A percentile compares a stretch with the other conserved stretches of the same genome.
Evolutionary conservation across 2,888 invertebrate species (phyloP).

Genomic region (Trichopoda pennipes): DNA sequence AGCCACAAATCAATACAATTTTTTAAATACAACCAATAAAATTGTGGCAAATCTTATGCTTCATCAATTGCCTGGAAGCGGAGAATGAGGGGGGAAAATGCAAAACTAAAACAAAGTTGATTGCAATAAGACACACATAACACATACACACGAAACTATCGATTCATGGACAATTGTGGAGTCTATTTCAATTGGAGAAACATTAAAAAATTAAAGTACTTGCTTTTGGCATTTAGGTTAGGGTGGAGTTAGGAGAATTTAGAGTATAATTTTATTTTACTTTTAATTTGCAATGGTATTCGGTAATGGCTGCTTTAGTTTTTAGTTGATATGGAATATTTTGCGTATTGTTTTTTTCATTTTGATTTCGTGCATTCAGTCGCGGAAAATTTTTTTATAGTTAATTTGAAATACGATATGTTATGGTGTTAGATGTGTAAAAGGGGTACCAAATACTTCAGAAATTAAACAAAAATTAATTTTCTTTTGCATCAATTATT

Average conservation of each 20-base stretch:
- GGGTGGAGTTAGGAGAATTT: conserved; percentile 33
- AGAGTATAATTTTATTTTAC: conserved; percentile 20
- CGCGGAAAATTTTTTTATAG: conserved; percentile 57
- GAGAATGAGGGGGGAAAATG: background rate
- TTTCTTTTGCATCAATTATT: no score
- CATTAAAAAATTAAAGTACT: conserved; percentile 56
- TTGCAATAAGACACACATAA: conserved; percentile 16
- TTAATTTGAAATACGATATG: conserved; percentile 45
- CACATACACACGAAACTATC: conserved; percentile 37
- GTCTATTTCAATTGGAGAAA: conserved; percentile 20
- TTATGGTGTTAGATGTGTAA: background rate
- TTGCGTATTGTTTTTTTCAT: background rate
- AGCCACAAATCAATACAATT: conserved; percentile 61
- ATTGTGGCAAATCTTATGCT: conserved; percentile 58
- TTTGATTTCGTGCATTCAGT: conserved; percentile 20
- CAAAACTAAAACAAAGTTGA: conserved; percentile 39
- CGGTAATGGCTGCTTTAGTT: conserved; percentile 35
- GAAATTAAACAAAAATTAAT: background rate
- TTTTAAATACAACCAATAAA: conserved; percentile 66
- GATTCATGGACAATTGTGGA: conserved; percentile 57
- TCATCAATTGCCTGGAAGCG: conserved; percentile 36
- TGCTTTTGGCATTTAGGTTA: conserved; percentile 26
- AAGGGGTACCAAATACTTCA: background rate
- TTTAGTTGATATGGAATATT: conserved; percentile 5
- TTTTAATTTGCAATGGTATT: conserved; percentile 47